Evolutionary conservation across 2,113 vertebrate species (phyloP), one percentile per base, ranked within the genome.

Genomic region (Nannobrachium achirus): DNA sequence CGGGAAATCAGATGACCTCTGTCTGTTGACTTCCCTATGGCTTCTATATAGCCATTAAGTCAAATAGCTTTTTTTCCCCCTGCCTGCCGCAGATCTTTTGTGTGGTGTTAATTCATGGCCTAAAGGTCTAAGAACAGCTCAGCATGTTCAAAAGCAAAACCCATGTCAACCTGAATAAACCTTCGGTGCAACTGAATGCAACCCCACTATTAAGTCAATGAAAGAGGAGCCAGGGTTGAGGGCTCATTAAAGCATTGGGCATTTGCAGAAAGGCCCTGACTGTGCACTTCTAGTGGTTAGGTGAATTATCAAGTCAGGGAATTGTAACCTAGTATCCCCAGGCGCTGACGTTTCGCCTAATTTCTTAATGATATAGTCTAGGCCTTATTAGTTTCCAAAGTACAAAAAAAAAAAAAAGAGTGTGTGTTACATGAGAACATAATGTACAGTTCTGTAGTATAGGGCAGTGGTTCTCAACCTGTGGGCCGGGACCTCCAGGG

Each of bases 91-190:
- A 50, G 55, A 66, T 48, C 66, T 58, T 71, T 79, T 74, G 66
- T 80, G 60, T 69, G 14, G 57, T 25, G 6, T 46, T 86, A 71
- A 83, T 86, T 66, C 75, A 65, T 75, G 42, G 81, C 74, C 63
- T 56, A 6, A 65, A 67, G 76, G 60, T 59, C 58, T 33, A 71
- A 78, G 64, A 75, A 69, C 80, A 61, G 48, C 44, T 63, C 33
- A 72, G 41, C n/a, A 56, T 46, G 62, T 52, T 71, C 70, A 78
- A 71, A 73, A 69, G 66, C 59, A 79, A 70, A 64, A 20, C 11
- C 51, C 56, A 48, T 59, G 56, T 81, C 63, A 65, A 57, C 63
- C 42, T 62, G 50, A 83, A 73, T 51, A 68, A 86, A 83, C 44
- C 51, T n/a, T 63, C 61, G 56, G 42, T 71, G 56, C 11, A 42